Evolutionary conservation across 2,797 vertebrate genomes (phyloP), one percentile per base, ranked within the genome.

Genomic region (Otolemur crassicaudatus): DNA sequence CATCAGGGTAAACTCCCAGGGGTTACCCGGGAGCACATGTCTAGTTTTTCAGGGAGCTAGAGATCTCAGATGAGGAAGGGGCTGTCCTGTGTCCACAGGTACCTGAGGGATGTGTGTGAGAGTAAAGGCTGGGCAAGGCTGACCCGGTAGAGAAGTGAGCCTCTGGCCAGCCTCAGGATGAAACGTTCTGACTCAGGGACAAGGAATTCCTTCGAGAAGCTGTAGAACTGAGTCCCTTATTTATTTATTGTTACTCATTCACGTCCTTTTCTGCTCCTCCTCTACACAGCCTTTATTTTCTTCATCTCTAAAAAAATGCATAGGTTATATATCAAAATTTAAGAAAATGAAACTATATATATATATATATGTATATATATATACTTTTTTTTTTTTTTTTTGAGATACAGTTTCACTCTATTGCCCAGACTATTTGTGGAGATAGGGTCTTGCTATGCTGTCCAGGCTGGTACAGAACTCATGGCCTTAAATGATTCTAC

Each of bases 221-320:
- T 0, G 5, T 7, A 5, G 86, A 83, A 17, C 9, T 3, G 0
- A 19, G 4, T 1, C 0, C 2, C 3, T 6, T 0, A 0, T 6
- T 13, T 17, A 29, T 31, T 37, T 27, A 14, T 5, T 49, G 58
- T 3, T 58, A 2, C 34, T 27, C 7, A 11, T 20, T 19, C 14
- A 2, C 7, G 12, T 17, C 37, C 2, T 6, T 31, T 10, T 29
- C 13, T 25, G 3, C 4, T 14, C 7, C 23, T 25, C 16, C 53
- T 12, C 22, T 13, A 19, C 3, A 5, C 0, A 11, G 61, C 8
- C 37, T 13, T n/a, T 29, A 7, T 1, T 19, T 25, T 31, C 56
- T n/a, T 34, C 8, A 16, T 43, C 60, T 63, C 31, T 8, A 40
- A 82, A 22, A 37, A 37, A 17, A 11, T 1, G 7, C 19, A 25